Conservation (phyloP, 2,888 invertebrate species). For the Dyspetes luteomarginatus region DNA sequence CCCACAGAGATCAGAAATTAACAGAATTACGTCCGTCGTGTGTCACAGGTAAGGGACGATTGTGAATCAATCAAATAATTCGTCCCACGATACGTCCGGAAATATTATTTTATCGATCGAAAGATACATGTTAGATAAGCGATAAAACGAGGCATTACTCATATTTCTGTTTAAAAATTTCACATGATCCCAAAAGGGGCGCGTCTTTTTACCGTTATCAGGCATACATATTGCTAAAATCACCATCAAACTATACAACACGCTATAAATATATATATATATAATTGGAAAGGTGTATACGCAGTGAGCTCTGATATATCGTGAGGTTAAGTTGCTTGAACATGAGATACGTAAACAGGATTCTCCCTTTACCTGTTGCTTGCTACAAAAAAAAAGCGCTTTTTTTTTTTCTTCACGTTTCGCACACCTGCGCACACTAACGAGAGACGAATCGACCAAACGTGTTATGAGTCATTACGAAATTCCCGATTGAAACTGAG, state of each 20-base stretch:
- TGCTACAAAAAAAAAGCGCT: not conserved
- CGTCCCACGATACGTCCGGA: not conserved
- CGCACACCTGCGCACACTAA: not conserved
- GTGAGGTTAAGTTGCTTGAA: slow-evolving; percentile 33
- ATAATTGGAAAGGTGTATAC: not conserved
- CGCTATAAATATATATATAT: not conserved
- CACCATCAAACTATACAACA: not conserved
- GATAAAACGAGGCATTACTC: slow-evolving; percentile 45
- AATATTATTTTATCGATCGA: slow-evolving; percentile 30
- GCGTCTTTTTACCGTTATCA: slow-evolving; percentile 54
- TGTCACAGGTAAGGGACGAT: slow-evolving; percentile 2
- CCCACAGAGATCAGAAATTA: not conserved
- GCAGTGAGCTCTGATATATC: not conserved
- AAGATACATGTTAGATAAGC: not conserved
- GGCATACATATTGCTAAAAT: slow-evolving; percentile 11
- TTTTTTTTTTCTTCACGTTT: not conserved
- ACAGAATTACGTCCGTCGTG: not conserved
- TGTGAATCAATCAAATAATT: not conserved
- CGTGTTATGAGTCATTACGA: slow-evolving; percentile 20
- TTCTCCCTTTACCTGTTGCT: slow-evolving; percentile 5
- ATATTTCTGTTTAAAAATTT: slow-evolving; percentile 13
- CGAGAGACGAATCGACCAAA: not conserved
- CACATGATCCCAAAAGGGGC: not conserved
- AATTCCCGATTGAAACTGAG: slow-evolving; percentile 2
- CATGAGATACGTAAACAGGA: not conserved